Conservation (phyloP, 2,888 invertebrate species). For the Clivina fossor region DNA sequence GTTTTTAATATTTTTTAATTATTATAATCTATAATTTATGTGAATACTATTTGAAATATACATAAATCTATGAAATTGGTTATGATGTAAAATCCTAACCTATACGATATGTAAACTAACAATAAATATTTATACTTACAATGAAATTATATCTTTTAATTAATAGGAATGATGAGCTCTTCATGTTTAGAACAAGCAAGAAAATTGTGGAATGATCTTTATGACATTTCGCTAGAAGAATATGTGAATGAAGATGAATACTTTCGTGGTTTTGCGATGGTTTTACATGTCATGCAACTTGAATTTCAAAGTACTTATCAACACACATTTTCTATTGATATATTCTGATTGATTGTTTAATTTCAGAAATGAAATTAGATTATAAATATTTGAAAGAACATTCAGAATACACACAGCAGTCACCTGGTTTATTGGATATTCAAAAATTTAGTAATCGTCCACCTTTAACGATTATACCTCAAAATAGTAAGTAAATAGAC, state of each 20-base stretch:
- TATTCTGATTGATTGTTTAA: too few species aligned
- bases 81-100: conserved; percentile 20
- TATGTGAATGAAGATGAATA: conserved; percentile 17
- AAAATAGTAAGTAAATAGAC: too few species aligned
- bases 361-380: too few species aligned
- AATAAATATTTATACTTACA: conserved; percentile 29
- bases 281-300: conserved; percentile 43
- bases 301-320: conserved; percentile 42
- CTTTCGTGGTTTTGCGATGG: conserved; percentile 21
- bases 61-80: conserved; percentile 13
- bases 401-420: too few species aligned
- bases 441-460: too few species aligned
- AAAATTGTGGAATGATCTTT: conserved; percentile 24
- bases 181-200: too few species aligned
- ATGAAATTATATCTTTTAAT: conserved; percentile 9
- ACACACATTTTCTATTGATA: too few species aligned
- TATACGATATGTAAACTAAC: conserved; percentile 20
- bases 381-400: too few species aligned
- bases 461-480: too few species aligned
- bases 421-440: too few species aligned
- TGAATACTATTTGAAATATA: conserved; percentile 10
- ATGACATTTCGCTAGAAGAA: conserved; percentile 22
- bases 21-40: conserved; percentile 11
- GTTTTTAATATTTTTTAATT: conserved; percentile 8
- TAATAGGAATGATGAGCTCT: conserved; percentile 20